Conservation (phyloP, 2,888 invertebrate genomes). For the Nephrotoma flavescens region DNA sequence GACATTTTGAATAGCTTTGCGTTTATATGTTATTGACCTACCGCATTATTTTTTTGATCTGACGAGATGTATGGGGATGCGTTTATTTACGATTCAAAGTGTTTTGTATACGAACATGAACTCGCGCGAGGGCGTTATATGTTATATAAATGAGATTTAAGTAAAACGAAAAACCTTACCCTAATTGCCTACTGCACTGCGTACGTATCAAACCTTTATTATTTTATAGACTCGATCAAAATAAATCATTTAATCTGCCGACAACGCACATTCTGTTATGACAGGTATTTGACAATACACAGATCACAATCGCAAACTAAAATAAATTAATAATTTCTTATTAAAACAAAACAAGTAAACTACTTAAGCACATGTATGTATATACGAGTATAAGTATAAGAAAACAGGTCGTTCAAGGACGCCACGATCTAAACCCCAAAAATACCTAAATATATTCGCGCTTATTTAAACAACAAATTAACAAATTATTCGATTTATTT, state of each 20-base stretch:
- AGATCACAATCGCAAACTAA: not conserved
- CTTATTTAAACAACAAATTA: not conserved
- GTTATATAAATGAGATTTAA: not conserved
- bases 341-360: not conserved
- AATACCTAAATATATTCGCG: not conserved
- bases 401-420: not conserved
- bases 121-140: not conserved
- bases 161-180: not conserved
- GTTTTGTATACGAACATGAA: not conserved
- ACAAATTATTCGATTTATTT: not conserved
- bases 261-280: not conserved
- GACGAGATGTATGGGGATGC: not conserved
- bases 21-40: not conserved
- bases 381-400: not conserved
- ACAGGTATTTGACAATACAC: not conserved
- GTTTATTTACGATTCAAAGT: not conserved
- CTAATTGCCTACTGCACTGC: not conserved
- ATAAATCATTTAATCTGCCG: not conserved
- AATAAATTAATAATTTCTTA: not conserved
- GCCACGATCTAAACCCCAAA: not conserved
- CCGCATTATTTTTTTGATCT: not conserved
- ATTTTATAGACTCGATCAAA: not conserved
- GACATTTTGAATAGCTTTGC: constrained; percentile 11
- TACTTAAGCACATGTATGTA: not conserved
- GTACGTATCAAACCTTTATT: no score